Conservation (phyloP, 37 sponge, comb jelly and placozoan species). For the Aphrocallistes beatrix region DNA sequence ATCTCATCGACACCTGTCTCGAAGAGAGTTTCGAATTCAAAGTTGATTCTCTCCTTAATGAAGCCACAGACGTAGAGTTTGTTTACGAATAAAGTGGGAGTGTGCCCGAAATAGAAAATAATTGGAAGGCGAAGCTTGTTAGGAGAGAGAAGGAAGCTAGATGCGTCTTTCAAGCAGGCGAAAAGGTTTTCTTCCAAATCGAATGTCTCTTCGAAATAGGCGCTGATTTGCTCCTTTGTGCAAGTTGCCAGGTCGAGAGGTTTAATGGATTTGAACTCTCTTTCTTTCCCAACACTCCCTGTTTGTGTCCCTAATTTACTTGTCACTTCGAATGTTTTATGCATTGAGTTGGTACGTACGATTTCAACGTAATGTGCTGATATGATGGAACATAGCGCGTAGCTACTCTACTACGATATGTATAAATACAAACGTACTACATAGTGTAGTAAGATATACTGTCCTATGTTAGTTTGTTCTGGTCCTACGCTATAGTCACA, state of each 20-base stretch:
- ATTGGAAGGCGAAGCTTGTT: not conserved
- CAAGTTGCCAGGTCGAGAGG: not conserved
- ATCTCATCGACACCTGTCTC: slow-evolving; percentile 88
- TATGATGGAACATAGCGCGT: too few species aligned
- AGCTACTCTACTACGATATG: too few species aligned
- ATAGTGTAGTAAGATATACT: too few species aligned
- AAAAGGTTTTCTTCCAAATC: slow-evolving; percentile 58
- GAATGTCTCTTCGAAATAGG: slow-evolving; percentile 66
- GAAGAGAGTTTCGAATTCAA: slow-evolving; percentile 49
- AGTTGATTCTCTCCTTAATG: slow-evolving; percentile 50
- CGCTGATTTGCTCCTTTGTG: slow-evolving; percentile 26
- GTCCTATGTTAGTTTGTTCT: too few species aligned
- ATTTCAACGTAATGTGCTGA: too few species aligned
- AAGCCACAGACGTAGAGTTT: not conserved
- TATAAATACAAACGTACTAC: too few species aligned
- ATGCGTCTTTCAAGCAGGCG: slow-evolving; percentile 45
- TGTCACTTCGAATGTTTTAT: too few species aligned
- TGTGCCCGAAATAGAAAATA: not conserved
- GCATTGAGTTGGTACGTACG: too few species aligned
- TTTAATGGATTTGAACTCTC: not conserved
- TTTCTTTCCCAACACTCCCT: not conserved
- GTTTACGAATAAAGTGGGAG: not conserved
- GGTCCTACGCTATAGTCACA: too few species aligned
- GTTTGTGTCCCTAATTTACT: too few species aligned
- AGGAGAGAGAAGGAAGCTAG: not conserved